Percentiles rank a stretch among this genome's conserved stretches.
Evolutionary conservation across 1,140 invertebrate species (phyloP).

Genomic region (Zaprionus taronus): DNA sequence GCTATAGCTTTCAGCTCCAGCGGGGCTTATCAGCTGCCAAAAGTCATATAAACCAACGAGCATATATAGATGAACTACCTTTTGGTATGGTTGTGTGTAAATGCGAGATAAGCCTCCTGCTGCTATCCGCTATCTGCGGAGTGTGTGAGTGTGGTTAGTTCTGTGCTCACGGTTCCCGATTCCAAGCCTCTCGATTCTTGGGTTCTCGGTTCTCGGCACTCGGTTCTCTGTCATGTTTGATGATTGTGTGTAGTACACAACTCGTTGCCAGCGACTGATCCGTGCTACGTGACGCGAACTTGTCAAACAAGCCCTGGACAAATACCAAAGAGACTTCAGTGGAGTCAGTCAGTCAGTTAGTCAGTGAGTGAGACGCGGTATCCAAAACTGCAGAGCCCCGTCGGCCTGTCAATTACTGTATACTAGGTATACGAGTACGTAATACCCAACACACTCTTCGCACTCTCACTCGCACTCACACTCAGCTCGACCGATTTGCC

Average conservation of each 20-base stretch:
- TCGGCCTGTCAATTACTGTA: slow-evolving; percentile 45
- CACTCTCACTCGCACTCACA: background rate
- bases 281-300: slow-evolving; percentile 74
- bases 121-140: slow-evolving; percentile 49
- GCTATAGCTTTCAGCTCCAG: slow-evolving; percentile 45
- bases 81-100: slow-evolving; percentile 24
- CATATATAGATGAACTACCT: slow-evolving; percentile 24
- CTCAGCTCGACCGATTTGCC: slow-evolving; percentile 51
- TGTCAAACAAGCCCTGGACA: slow-evolving; percentile 76
- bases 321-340: slow-evolving; percentile 43
- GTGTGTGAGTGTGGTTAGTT: slow-evolving; percentile 26
- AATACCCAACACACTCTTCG: slow-evolving; percentile 19
- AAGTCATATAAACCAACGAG: slow-evolving; percentile 71
- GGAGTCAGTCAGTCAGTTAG: slow-evolving; percentile 5
- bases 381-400: slow-evolving; percentile 37
- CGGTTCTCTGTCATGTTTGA: slow-evolving; percentile 59
- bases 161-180: background rate
- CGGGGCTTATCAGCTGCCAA: slow-evolving; percentile 68
- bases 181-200: slow-evolving; percentile 29
- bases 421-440: slow-evolving; percentile 8
- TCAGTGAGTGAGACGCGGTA: background rate
- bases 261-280: slow-evolving; percentile 66
- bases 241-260: slow-evolving; percentile 76
- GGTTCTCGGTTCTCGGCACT: slow-evolving; percentile 23
- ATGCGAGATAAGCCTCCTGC: slow-evolving; percentile 60